A percentile compares a stretch with the other conserved stretches of the same genome.
These are phyloP conservation scores for Gymnodraco acuticeps DNA, from an alignment of 2,797 vertebrate species.

Conservation along the genomic window DNA sequence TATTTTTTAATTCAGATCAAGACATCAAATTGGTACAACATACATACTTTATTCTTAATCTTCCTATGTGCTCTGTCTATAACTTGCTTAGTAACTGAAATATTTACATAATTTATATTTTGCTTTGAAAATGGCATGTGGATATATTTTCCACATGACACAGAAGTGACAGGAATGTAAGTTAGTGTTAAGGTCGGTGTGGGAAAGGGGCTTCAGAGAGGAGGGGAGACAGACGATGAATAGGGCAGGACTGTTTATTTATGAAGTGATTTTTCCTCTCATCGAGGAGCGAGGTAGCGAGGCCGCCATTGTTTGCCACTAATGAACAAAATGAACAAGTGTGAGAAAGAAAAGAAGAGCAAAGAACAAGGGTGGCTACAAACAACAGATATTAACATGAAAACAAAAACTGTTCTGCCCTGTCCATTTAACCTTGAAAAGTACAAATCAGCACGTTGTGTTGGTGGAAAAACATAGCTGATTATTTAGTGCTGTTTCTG, in stretches of 20 bases:
- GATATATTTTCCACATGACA: slow-evolving; percentile 3
- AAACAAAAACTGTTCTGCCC: slow-evolving; percentile 48
- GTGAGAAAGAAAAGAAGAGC: slow-evolving; percentile 67
- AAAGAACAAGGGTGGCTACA: slow-evolving; percentile 50
- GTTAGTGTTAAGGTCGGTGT: slow-evolving; percentile 17
- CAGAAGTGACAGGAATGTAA: neutral
- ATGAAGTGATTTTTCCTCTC: slow-evolving; percentile 67
- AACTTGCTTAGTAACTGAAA: neutral
- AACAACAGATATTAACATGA: slow-evolving; percentile 53
- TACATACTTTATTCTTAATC: neutral
- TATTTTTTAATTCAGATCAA: neutral
- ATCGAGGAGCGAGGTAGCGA: slow-evolving; percentile 51
- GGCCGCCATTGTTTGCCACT: slow-evolving; percentile 57
- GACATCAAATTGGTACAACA: neutral
- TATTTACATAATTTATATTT: neutral
- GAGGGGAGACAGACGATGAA: slow-evolving; percentile 32
- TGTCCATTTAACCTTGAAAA: slow-evolving; percentile 46
- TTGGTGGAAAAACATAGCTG: neutral
- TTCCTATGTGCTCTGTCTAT: neutral
- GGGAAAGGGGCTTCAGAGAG: slow-evolving; percentile 21
- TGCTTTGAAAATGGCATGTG: neutral
- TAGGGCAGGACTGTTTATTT: slow-evolving; percentile 71
- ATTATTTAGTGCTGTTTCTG: slow-evolving; percentile 28
- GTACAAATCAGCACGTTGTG: slow-evolving; percentile 38
- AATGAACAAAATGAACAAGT: slow-evolving; percentile 77